phyloP scores from a whole-genome alignment of 2,113 vertebrate genomes.

The Mungos mungo region DNA sequence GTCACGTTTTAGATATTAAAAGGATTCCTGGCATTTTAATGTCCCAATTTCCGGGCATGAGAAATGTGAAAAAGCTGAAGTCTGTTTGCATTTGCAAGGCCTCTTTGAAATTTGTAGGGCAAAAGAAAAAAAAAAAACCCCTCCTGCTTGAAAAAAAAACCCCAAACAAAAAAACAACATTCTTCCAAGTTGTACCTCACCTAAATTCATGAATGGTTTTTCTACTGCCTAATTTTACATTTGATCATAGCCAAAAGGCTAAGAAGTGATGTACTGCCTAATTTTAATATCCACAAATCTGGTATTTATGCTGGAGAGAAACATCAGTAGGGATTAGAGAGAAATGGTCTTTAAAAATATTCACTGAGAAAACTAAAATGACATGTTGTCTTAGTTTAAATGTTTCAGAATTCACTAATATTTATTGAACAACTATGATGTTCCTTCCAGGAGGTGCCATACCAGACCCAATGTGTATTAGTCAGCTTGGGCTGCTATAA shows the following conservation, averaged over 20 bases:
- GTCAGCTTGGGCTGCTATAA: not conserved
- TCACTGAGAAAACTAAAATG: not conserved
- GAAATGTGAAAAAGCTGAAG: conserved; percentile 65
- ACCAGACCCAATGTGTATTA: not conserved
- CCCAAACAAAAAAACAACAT: not conserved
- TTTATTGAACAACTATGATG: not conserved
- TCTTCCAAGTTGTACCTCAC: not conserved
- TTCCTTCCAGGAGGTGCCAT: not conserved
- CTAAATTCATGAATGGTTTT: not conserved
- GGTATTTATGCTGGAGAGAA: not conserved
- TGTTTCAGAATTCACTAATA: not conserved
- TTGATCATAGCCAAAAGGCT: no score
- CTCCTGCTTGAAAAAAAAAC: not conserved
- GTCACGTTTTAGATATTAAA: conserved; percentile 31
- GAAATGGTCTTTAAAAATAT: not conserved
- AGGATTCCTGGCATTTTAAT: conserved; percentile 70
- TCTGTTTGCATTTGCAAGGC: conserved; percentile 56
- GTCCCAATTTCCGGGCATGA: conserved; percentile 53
- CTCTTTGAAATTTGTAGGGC: conserved; percentile 62
- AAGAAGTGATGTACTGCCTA: not conserved
- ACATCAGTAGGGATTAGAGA: not conserved
- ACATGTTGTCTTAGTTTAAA: conserved; percentile 12
- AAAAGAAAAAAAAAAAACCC: conserved; percentile 11
- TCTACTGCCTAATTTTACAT: not conserved
- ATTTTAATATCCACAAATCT: not conserved